These are phyloP conservation scores for Lymantria monacha DNA, from an alignment of 2,888 invertebrate genomes.

Conservation along the genomic window DNA sequence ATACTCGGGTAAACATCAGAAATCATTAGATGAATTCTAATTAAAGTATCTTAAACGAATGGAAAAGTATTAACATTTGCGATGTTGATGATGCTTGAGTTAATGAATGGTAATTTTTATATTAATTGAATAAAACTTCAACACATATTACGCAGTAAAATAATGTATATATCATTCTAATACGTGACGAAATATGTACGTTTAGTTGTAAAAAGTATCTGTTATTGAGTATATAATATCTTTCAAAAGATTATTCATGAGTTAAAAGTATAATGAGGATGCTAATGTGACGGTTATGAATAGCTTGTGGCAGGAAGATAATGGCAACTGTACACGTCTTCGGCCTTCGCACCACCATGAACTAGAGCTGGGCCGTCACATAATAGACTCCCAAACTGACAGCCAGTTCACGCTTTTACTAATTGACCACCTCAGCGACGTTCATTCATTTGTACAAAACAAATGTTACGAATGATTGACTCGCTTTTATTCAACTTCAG, in stretches of 20 bases:
- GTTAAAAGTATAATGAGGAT: constrained; percentile 62
- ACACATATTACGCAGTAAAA: no score
- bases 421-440: constrained; percentile 73
- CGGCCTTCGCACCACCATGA: constrained; percentile 69
- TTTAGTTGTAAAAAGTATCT: constrained; percentile 36
- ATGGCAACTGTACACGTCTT: constrained; percentile 53
- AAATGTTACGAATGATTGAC: constrained; percentile 65
- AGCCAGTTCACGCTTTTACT: constrained; percentile 74
- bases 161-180: constrained; percentile 14
- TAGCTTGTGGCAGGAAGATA: constrained; percentile 54
- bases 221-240: constrained; percentile 41
- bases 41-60: no score
- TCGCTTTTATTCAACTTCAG: constrained; percentile 46
- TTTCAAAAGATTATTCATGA: constrained; percentile 68
- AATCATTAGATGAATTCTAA: no score
- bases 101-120: no score
- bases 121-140: no score
- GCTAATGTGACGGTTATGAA: constrained; percentile 62
- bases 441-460: constrained; percentile 58
- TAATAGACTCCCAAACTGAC: constrained; percentile 70
- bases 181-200: constrained; percentile 30
- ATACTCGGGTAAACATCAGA: no score
- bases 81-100: no score
- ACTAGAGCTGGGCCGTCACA: constrained; percentile 39
- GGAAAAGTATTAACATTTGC: no score